These are phyloP conservation scores for Tupaia tana DNA, from an alignment of 2,113 vertebrate species.

Conservation along the genomic window DNA sequence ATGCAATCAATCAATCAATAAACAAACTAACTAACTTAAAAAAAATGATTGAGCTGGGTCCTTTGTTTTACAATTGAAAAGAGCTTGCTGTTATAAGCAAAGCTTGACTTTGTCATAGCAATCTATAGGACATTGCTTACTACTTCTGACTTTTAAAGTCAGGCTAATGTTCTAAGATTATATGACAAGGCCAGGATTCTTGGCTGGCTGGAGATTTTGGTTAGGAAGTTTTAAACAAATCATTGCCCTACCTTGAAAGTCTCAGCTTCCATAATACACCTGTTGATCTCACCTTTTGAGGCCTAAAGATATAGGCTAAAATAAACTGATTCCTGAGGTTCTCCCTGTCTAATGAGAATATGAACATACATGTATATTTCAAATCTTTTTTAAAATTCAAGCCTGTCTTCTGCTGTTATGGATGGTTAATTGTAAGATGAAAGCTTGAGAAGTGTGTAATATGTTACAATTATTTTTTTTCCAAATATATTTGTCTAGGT, in stretches of 20 bases:
- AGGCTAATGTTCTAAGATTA: neutral
- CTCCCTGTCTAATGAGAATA: neutral
- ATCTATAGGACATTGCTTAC: neutral
- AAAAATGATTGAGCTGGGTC: neutral
- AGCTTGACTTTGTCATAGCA: neutral
- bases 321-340: neutral
- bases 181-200: neutral
- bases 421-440: neutral
- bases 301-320: neutral
- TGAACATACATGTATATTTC: neutral
- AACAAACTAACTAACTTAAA: too few relatives aligned
- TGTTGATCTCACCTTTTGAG: neutral
- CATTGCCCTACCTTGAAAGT: neutral
- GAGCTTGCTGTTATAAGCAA: constrained; percentile 7
- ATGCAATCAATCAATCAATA: too few relatives aligned
- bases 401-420: neutral
- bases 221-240: neutral
- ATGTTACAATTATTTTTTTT: constrained; percentile 52
- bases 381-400: constrained; percentile 17
- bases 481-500: constrained; percentile 87
- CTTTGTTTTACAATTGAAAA: constrained; percentile 41
- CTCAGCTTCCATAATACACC: neutral
- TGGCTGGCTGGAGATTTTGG: neutral
- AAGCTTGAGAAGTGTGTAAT: constrained; percentile 14
- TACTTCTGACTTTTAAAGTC: neutral